These are phyloP conservation scores for Adoxophyes honmai DNA, from an alignment of 1,140 invertebrate species.

Conservation along the genomic window DNA sequence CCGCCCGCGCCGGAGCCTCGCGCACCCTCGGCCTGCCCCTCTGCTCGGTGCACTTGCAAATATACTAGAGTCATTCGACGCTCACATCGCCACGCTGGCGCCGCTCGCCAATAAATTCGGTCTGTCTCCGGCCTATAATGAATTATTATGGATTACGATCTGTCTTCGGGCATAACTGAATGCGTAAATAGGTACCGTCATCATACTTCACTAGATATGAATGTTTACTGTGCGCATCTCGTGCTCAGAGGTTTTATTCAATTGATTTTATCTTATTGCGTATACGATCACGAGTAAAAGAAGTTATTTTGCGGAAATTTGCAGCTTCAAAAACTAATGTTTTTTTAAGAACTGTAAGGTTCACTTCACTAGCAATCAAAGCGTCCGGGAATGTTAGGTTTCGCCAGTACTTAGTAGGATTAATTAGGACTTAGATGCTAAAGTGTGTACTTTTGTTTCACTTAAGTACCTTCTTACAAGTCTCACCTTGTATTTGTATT, in stretches of 20 bases:
- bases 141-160: conserved; percentile 67
- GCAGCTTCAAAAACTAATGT: no score
- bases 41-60: conserved; percentile 43
- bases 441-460: no score
- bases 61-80: conserved; percentile 55
- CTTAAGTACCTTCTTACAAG: no score
- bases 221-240: conserved; percentile 25
- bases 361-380: no score
- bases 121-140: conserved; percentile 65
- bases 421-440: no score
- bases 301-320: no score
- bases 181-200: conserved; percentile 50
- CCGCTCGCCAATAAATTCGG: conserved; percentile 71
- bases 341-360: no score
- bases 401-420: no score
- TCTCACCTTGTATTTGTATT: no score
- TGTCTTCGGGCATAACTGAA: conserved; percentile 43
- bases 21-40: not conserved
- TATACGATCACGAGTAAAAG: no score
- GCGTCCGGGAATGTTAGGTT: no score
- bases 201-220: conserved; percentile 42
- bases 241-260: not conserved
- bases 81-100: conserved; percentile 56
- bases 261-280: not conserved
- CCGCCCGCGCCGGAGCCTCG: conserved; percentile 22